Conservation (phyloP, 2,888 invertebrate genomes). For the Cinara cedri region DNA sequence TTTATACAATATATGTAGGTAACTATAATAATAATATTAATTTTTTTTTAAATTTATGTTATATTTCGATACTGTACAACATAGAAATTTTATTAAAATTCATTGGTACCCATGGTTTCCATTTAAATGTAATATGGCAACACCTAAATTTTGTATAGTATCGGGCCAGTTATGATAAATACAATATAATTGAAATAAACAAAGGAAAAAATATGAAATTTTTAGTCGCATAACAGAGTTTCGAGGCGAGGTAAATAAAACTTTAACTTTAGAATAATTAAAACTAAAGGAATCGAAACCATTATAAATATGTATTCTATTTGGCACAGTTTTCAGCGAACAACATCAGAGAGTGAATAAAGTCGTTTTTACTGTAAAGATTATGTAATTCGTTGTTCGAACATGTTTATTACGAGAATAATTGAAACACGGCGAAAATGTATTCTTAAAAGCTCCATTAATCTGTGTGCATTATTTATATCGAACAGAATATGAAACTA, state of each 20-base stretch:
- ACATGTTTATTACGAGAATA: background rate
- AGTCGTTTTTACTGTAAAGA: background rate
- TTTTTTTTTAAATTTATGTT: too few relatives aligned
- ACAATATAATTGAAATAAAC: too few relatives aligned
- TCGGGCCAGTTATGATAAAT: too few relatives aligned
- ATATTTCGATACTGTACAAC: too few relatives aligned
- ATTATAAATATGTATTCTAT: conserved; percentile 1
- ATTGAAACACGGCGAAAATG: background rate
- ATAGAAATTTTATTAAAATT: too few relatives aligned
- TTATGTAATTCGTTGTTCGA: background rate
- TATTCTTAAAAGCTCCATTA: background rate
- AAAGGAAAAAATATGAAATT: too few relatives aligned
- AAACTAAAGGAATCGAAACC: conserved; percentile 20
- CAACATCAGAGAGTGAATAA: background rate
- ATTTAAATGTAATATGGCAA: too few relatives aligned
- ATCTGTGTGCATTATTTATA: background rate
- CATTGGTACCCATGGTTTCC: too few relatives aligned
- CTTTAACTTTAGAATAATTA: background rate
- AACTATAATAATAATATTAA: too few relatives aligned
- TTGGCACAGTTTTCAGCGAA: background rate
- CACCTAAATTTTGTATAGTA: too few relatives aligned
- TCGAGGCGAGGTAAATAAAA: background rate
- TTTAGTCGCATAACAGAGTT: background rate
- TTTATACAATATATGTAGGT: too few relatives aligned
- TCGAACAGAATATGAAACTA: background rate